Conservation (phyloP, 2,888 invertebrate genomes). For the Penaeus monodon region DNA sequence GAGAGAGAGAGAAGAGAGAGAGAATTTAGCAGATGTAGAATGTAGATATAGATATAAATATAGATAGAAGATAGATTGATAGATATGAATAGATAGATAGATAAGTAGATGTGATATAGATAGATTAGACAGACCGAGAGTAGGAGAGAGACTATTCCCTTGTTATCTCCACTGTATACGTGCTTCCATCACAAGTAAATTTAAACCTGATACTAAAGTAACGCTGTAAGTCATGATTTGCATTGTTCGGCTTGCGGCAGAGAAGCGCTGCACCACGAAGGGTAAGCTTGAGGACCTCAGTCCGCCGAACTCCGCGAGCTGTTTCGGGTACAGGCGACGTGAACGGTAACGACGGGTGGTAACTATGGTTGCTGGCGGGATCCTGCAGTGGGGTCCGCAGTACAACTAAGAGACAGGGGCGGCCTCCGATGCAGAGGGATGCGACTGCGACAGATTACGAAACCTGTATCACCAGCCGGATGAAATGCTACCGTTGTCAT, state of each 20-base stretch:
- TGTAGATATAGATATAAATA: too few species aligned
- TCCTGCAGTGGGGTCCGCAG: slow-evolving; percentile 34
- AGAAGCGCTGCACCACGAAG: slow-evolving; percentile 26
- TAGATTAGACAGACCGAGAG: too few species aligned
- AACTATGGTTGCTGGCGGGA: slow-evolving; percentile 27
- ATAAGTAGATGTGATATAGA: too few species aligned
- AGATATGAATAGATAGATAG: too few species aligned
- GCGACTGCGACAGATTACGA: slow-evolving; percentile 27
- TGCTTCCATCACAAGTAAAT: too few species aligned
- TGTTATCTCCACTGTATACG: too few species aligned
- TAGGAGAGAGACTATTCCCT: too few species aligned
- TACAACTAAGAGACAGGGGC: slow-evolving; percentile 20
- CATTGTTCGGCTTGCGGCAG: slow-evolving; percentile 4
- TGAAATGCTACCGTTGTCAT: background rate
- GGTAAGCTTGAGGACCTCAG: background rate
- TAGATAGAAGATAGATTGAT: too few species aligned
- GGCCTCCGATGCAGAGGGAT: slow-evolving; percentile 20
- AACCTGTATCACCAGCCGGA: slow-evolving; percentile 10
- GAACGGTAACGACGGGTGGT: slow-evolving; percentile 22
- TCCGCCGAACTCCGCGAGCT: background rate
- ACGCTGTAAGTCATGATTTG: background rate
- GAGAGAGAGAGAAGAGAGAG: too few species aligned
- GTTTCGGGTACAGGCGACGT: slow-evolving; percentile 26
- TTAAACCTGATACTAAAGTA: too few species aligned
- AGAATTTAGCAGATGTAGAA: too few species aligned